Evolutionary conservation across 2,113 vertebrate genomes (phyloP), one percentile per base, ranked within the genome.

Genomic region (Rhizomys pruinosus): DNA sequence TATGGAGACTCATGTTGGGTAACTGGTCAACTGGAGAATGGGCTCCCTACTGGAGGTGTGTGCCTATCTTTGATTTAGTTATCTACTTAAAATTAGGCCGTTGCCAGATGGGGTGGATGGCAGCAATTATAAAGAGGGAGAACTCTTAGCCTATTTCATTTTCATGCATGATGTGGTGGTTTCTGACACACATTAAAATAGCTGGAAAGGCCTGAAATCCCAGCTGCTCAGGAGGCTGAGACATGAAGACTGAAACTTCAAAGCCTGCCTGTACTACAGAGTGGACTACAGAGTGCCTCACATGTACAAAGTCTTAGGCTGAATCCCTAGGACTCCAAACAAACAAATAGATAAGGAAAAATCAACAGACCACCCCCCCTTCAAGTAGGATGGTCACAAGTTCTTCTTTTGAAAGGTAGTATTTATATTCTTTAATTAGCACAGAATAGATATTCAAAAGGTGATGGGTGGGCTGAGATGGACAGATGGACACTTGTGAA

Each of bases 371-470:
- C 47, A 6, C 47, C 47, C 47, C 47, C 47, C 47, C 47, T 52
- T 37, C 59, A 89, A 84, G 73, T 11, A 59, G 39, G 23, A 7
- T 59, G 12, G 55, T 72, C n/a, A 59, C 2, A 64, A 2, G 68
- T 87, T 76, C 42, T 79, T 5, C 34, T 55, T 61, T 3, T 42
- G 34, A 89, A 84, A 89, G 19, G 25, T 0, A 55, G 16, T 27
- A 9, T 86, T 86, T 94, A 25, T 84, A 61, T 81, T 39, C 39
- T 66, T 82, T 22, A 81, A 66, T 92, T 92, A 39, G 61, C 27
- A 44, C 2, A 34, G 25, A 86, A 64, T 10, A 8, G 37, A 69
- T 47, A 44, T 37, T 47, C 55, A 88, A 92, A 32, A 90, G 64
- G 9, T 13, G 84, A 6, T 44, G 47, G 52, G 11, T 12, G 1